Evolutionary conservation across 2,797 vertebrate genomes (phyloP), one percentile per base, ranked within the genome.

Genomic region (Siniperca undulata): DNA sequence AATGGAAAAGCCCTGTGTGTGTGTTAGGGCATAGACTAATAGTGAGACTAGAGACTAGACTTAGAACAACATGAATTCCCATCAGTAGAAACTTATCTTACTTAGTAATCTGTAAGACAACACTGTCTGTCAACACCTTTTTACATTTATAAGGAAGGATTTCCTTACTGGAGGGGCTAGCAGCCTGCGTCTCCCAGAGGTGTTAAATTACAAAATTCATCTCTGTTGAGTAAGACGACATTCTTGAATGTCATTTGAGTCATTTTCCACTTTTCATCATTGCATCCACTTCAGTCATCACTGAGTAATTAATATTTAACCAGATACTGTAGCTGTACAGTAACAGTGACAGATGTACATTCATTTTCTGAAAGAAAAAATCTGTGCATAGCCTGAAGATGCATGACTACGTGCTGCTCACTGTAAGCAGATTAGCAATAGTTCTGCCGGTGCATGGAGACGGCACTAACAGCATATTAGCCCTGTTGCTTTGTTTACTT

Each of bases 401-500:
- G 66, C 27, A 38, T 75, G 77, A 80, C 77, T 76, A 34, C 5
- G 34, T 22, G 67, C 82, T 64, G 77, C 79, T 79, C 52, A 22
- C 82, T 78, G 38, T 80, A 80, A 86, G 84, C 73, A 87, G 85
- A 90, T 86, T 78, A 84, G 70, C 75, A 19, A 70, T 0, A 59
- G 78, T 77, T 85, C 72, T 79, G 65, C 65, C 9, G 10, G 80
- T 36, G 82, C 69, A 80, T 40, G 20, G 67, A 80, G 85, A 89
- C 27, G 16, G 72, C 83, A 73, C 78, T 77, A 88, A 91, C 85
- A 83, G 83, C 87, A 83, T 84, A 86, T 91, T 83, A 91, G 83
- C 73, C 69, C 59, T 82, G 85, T 89, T 84, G 84, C 81, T 87
- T 87, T 90, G 91, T 92, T 93, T 91, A 88, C 90, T 80, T 92